Percentiles rank a stretch among this genome's conserved stretches.
phyloP scores from a whole-genome alignment of 2,888 invertebrate species.

The Suillia variegata region DNA sequence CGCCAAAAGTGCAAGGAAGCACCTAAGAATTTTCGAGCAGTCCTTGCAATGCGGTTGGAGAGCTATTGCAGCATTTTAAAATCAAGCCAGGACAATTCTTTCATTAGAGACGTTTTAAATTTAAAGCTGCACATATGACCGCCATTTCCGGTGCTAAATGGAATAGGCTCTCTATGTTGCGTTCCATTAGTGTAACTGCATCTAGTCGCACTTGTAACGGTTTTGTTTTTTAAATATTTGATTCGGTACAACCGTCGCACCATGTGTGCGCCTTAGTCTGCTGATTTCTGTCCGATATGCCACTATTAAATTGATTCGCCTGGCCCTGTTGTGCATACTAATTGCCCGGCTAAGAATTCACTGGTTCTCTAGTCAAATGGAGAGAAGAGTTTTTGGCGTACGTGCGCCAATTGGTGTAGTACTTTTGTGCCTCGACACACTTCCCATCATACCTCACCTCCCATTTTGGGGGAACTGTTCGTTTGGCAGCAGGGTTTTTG shows the following conservation, averaged over 20 bases:
- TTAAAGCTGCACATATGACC: not conserved
- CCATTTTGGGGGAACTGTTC: not conserved
- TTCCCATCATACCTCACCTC: not conserved
- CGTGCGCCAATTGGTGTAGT: conserved; percentile 24
- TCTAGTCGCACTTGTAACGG: no score
- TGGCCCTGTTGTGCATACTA: conserved; percentile 28
- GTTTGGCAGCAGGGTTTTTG: not conserved
- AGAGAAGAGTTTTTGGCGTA: conserved; percentile 24
- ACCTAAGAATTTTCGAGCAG: not conserved
- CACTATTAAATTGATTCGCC: conserved; percentile 25
- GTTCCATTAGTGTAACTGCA: no score
- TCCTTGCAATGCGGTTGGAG: not conserved
- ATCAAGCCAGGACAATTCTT: no score
- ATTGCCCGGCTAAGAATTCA: no score
- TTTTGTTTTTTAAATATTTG: no score
- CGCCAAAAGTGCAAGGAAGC: no score
- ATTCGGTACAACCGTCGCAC: not conserved
- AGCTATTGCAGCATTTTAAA: no score
- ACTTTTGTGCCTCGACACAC: not conserved
- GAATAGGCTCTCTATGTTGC: no score
- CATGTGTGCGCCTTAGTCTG: conserved; percentile 3
- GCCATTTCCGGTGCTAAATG: not conserved
- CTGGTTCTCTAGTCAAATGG: conserved; percentile 25
- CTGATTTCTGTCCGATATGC: conserved; percentile 15
- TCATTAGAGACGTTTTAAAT: no score